These are phyloP conservation scores for Willisornis vidua DNA, from an alignment of 2,113 vertebrate species.

Conservation along the genomic window DNA sequence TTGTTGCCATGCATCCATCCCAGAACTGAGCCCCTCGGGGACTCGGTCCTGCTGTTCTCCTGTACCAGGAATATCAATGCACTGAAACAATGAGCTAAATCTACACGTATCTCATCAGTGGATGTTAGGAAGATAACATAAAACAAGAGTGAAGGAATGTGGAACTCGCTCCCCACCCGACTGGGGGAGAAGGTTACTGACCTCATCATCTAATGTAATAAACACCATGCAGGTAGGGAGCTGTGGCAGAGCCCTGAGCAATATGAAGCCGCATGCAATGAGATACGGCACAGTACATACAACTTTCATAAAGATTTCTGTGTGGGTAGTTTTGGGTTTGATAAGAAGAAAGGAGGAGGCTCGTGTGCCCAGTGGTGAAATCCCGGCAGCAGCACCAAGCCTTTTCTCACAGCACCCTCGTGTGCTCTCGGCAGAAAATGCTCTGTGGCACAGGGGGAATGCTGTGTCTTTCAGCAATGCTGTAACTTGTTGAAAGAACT, in stretches of 20 bases:
- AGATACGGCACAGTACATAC: background rate
- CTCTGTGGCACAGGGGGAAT: background rate
- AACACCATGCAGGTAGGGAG: background rate
- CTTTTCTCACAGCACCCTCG: conserved; percentile 69
- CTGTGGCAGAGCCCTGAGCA: background rate
- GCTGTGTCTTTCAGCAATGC: background rate
- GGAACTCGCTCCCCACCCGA: background rate
- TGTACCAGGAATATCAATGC: conserved; percentile 17
- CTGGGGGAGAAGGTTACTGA: background rate
- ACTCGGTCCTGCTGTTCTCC: background rate
- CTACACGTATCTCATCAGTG: background rate
- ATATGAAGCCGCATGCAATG: background rate
- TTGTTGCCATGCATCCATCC: conserved; percentile 4
- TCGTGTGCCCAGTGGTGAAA: background rate
- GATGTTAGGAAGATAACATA: background rate
- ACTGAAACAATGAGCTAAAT: background rate
- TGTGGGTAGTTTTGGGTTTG: background rate
- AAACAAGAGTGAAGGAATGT: background rate
- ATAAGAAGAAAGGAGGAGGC: background rate
- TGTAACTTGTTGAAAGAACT: conserved; percentile 45
- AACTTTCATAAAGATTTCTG: conserved; percentile 11
- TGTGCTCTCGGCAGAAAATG: conserved; percentile 34
- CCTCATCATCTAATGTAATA: conserved; percentile 14
- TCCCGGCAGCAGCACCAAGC: background rate
- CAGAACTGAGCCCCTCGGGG: conserved; percentile 6